Evolutionary conservation across 2,797 vertebrate genomes (phyloP), one percentile per base, ranked within the genome.

Genomic region (Vultur gryphus): DNA sequence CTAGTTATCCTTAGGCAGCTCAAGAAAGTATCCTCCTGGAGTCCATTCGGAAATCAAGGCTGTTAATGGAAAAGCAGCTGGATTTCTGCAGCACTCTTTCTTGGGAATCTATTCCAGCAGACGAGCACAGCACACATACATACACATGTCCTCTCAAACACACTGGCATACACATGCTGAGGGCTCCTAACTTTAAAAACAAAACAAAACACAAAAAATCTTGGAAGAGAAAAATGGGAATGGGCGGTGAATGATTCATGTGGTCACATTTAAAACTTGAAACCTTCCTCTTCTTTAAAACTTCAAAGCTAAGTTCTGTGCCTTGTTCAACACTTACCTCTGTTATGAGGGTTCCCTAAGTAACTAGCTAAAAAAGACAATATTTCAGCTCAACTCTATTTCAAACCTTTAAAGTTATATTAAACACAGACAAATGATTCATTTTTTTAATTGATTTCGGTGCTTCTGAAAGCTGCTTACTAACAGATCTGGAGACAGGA

Each of bases 11-110:
- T 84, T 92, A 92, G 90, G 90, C 87, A 89, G 92, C 89, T 80
- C 84, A 77, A 78, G 65, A 92, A 97, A 93, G 90, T 81, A 62
- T 94, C 77, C 81, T 96, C 88, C 90, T 91, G 89, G 92, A 96
- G 87, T 91, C 82, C 89, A 78, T 89, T 94, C 0, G 16, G 90
- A 95, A 94, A 96, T 83, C 83, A 89, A 92, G 89, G 84, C 93
- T 93, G 89, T 48, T 96, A 96, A 92, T 96, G 89, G 94, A 96
- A 97, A 95, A 96, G 65, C 94, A 95, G 97, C 90, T 95, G 96
- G 93, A 87, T 92, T 95, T 92, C 93, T 94, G 87, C 87, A 85
- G 89, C 72, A 41, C 28, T 94, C 88, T 77, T 93, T 85, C 94
- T 75, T 80, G 89, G 90, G 92, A 96, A 73, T 84, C 94, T 44